Base-by-base conservation (phyloP, 1,140 invertebrate genomes). In the Lepidostoma basale region DNA sequence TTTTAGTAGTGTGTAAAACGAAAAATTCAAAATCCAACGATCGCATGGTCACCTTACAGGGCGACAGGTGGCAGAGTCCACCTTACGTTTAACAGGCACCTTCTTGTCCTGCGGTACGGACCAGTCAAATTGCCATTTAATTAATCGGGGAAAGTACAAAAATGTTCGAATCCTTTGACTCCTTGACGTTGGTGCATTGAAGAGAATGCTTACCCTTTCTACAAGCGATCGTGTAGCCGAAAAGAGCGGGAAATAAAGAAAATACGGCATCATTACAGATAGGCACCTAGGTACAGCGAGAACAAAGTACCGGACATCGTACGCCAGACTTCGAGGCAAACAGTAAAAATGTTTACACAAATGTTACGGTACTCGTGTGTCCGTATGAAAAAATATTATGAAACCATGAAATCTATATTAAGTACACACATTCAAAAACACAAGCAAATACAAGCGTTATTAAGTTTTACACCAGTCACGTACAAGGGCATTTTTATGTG, bases 1-100 rank as follows among this genome's bases (percentile, higher is more conserved):
- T n/a, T n/a, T n/a, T n/a, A n/a, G n/a, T n/a, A n/a, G n/a, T n/a
- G n/a, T 12, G 14, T 36, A 36, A 36, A 36, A 36, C 5, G 5
- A 3, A 36, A 36, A 9, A n/a, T 2, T 5, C 33, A 36, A 36
- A 36, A 49, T 10, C 22, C n/a, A 10, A n/a, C n/a, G 8, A 54
- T n/a, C 14, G 49, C n/a, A 33, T 54, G 49, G 49, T 54, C 26
- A 54, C 22, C 33, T 9, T 22, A 40, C n/a, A 18, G 12, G n/a
- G 33, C 36, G 56, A 59, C 56, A 59, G 56, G 56, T 59, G 56
- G 36, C 25, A 20, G 36, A 3, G 25, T 39, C 18, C 33, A 59
- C 56, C 33, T 36, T 40, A 23, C 36, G 30, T 59, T 22, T 23
- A 25, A 23, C 20, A 26, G 3, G 33, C 56, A 26, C 56, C 56